Base-by-base conservation (phyloP, 2,797 vertebrate genomes). In the Loriculus beryllinus region DNA sequence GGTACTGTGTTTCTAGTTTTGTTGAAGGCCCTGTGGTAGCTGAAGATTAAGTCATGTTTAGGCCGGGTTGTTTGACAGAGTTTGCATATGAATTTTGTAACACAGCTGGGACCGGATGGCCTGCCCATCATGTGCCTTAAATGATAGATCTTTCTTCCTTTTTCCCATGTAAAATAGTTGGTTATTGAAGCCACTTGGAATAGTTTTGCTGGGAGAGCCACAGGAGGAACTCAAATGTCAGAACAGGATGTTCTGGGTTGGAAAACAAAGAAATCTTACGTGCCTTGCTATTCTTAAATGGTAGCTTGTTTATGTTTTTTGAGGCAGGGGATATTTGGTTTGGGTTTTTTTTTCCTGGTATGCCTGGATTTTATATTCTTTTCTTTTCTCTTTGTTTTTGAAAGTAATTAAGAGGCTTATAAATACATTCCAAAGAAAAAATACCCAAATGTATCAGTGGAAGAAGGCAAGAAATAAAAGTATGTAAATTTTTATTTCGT, bases 171-270 rank as follows among this genome's bases (percentile, higher is more conserved):
- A 14, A 92, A 89, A 69, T 71, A 86, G 39, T 33, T 91, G 42
- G 42, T 81, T 69, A 39, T 56, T 76, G 65, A 70, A 65, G 13
- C 10, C 35, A 5, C 42, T 91, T 59, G 47, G 49, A 89, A 83
- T 17, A 76, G 57, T 78, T 95, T 29, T 90, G 18, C 65, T 64
- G 42, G 52, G 39, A 87, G 40, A 49, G 47, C 40, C 57, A 48
- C 64, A 72, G 86, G 49, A 89, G 33, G 68, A 88, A 31, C 33
- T 91, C 43, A 78, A 3, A 23, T 45, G 7, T 93, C 49, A 43
- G 79, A 83, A 89, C 85, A 88, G 62, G 83, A 65, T 76, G 76
- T 85, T 87, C 95, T 70, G 29, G 22, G 10, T 20, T 94, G 72
- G 64, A 67, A 84, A 89, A 93, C 62, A 87, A 86, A 87, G 48